Base-by-base conservation (phyloP, 2,797 vertebrate species). In the Orestias chungarensis region DNA sequence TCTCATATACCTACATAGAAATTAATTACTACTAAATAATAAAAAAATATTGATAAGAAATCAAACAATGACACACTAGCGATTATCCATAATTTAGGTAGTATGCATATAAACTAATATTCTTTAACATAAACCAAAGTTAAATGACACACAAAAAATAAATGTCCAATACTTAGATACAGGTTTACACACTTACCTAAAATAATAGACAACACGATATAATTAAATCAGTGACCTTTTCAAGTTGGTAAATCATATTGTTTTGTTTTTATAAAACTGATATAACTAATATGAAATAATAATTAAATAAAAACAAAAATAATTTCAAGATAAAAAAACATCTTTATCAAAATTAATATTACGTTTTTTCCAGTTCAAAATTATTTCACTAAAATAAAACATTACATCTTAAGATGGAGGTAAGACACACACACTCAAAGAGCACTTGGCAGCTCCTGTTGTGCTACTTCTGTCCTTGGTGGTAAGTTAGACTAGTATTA, bases 381-480 rank as follows among this genome's bases (percentile, higher is more conserved):
- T 57, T 20, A 33, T 33, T 35, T 6, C 9, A n/a, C 6, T 38
- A 17, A 59, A 59, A 59, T 1, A 50, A 50, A 50, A 50, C 3
- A n/a, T 50, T 7, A 85, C 66, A 64, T 79, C 71, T 76, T 64
- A 66, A 84, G 70, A 76, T 70, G 64, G 71, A 50, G 46, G 8
- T 17, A 73, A 71, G 64, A 67, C 55, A 73, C 49, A 49, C 59
- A 71, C 66, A 81, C 83, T 80, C 76, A 79, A 47, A 74, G 74
- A 77, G 78, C 75, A 79, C 70, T 76, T n/a, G 6, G 75, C 77
- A 61, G 46, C 75, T 68, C 17, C 57, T 50, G 64, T 71, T 3
- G 47, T 40, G 66, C 66, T 55, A 68, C 61, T 74, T 80, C 83
- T 86, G 89, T 85, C 88, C 88, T 89, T 89, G 85, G 81, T 81